Evolutionary conservation across 2,888 invertebrate species (phyloP), one percentile per base, ranked within the genome.

Genomic region (Zaprionus bogoriensis): DNA sequence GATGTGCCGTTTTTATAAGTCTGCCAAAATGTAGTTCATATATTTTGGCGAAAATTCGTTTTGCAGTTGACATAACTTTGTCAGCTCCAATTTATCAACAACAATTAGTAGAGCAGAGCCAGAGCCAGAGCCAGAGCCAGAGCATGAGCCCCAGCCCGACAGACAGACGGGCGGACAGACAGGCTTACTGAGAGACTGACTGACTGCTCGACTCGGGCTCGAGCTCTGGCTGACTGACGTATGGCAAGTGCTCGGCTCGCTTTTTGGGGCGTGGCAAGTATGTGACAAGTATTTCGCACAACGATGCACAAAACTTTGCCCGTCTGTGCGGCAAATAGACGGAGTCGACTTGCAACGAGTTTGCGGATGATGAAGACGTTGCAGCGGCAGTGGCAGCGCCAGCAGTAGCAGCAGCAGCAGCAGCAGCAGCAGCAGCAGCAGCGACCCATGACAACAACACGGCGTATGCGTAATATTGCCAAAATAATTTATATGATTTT

Each of bases 51-150:
- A 85, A 85, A 82, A 82, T 82, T 82, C 81, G 72, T 81, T 81
- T 81, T 81, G 80, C 82, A 82, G 85, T 82, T 82, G 85, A 82
- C 85, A 85, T 82, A 85, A 82, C 82, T 82, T 82, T 82, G 82
- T 82, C 82, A 82, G 77, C 70, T 68, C 73, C 82, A 82, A 82
- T 85, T 85, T 82, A 82, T 85, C 85, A 82, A 85, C 82, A 82
- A 82, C 85, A 82, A 82, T 85, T 82, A 85, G 81, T 76, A 76
- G 84, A 80, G 84, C 84, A 77, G 66, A 65, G 80, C 32, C 12
- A 10, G 32, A 32, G 32, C 32, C n/a, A n/a, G 30, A 32, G 12
- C 32, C 12, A 32, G 10, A 38, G 38, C 14, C 19, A 38, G n/a
- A n/a, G n/a, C n/a, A n/a, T n/a, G n/a, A n/a, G n/a, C n/a, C 19